Evolutionary conservation across 64 coral and sea anemone species (phyloP).

Genomic region (Montipora foliosa): DNA sequence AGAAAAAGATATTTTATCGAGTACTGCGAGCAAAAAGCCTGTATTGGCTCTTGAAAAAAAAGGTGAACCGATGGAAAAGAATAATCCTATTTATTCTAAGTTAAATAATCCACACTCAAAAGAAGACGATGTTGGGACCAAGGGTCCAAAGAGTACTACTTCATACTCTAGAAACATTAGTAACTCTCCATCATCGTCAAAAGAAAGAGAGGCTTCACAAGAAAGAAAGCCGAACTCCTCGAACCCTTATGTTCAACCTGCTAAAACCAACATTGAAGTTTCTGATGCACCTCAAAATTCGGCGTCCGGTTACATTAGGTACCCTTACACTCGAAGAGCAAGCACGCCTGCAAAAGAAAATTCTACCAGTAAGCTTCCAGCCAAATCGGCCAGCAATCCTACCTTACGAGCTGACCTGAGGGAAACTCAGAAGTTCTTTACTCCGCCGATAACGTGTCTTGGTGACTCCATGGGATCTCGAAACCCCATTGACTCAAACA

Average conservation of each 20-base stretch:
- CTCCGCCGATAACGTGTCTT: not conserved
- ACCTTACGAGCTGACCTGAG: not conserved
- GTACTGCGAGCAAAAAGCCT: not conserved
- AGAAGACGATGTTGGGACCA: not conserved
- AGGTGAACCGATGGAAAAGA: not conserved
- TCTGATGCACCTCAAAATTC: not conserved
- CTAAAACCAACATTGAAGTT: not conserved
- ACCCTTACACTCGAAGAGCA: conserved; percentile 32
- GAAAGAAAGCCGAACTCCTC: conserved; percentile 16
- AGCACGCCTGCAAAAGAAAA: not conserved
- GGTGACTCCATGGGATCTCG: not conserved
- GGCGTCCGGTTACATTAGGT: not conserved
- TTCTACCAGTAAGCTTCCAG: conserved; percentile 16
- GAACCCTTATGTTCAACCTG: not conserved
- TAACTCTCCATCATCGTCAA: not conserved
- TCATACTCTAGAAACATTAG: not conserved
- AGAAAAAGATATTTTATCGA: not conserved
- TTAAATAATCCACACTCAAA: not conserved
- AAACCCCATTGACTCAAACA: not conserved
- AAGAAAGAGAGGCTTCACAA: not conserved
- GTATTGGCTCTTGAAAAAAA: not conserved
- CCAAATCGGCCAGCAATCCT: conserved; percentile 27
- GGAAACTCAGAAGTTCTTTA: not conserved
- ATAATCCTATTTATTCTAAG: not conserved
- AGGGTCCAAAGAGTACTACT: not conserved